Evolutionary conservation across 1,140 invertebrate species (phyloP).

Genomic region (Aphelenchoides fujianensis): DNA sequence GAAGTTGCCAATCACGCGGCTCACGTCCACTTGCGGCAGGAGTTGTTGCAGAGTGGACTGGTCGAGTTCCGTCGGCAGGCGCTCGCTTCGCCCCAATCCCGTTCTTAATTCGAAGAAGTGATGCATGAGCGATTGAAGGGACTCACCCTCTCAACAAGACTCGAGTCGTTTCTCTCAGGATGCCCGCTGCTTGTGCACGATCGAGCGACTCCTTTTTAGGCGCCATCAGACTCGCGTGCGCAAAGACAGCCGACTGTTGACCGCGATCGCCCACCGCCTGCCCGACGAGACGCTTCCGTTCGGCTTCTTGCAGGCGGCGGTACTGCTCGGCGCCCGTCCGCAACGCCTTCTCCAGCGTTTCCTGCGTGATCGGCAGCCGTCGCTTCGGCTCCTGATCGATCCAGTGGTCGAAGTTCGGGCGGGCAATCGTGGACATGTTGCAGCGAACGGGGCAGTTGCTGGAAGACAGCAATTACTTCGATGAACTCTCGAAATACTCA

Average conservation of each 20-base stretch:
- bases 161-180: slow-evolving; percentile 57
- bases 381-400: slow-evolving; percentile 50
- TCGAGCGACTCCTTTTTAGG: slow-evolving; percentile 58
- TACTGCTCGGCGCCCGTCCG: slow-evolving; percentile 53
- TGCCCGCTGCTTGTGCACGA: slow-evolving; percentile 52
- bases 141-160: slow-evolving; percentile 54
- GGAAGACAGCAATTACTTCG: slow-evolving; percentile 16
- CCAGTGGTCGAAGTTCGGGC: slow-evolving; percentile 48
- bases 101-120: slow-evolving; percentile 24
- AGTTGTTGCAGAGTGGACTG: slow-evolving; percentile 53
- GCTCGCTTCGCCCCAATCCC: slow-evolving; percentile 43
- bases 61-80: slow-evolving; percentile 51
- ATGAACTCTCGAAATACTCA: slow-evolving; percentile 29
- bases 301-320: slow-evolving; percentile 49
- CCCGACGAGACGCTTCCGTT: slow-evolving; percentile 32
- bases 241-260: slow-evolving; percentile 38
- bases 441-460: slow-evolving; percentile 59
- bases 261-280: slow-evolving; percentile 19
- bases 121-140: slow-evolving; percentile 5
- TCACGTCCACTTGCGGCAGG: slow-evolving; percentile 58
- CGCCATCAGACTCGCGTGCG: slow-evolving; percentile 57
- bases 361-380: slow-evolving; percentile 53
- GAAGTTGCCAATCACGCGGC: slow-evolving; percentile 54
- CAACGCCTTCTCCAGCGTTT: slow-evolving; percentile 58
- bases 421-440: slow-evolving; percentile 52